Evolutionary conservation across 2,113 vertebrate species (phyloP), one percentile per base, ranked within the genome.

Genomic region (Thamnophis sirtalis): DNA sequence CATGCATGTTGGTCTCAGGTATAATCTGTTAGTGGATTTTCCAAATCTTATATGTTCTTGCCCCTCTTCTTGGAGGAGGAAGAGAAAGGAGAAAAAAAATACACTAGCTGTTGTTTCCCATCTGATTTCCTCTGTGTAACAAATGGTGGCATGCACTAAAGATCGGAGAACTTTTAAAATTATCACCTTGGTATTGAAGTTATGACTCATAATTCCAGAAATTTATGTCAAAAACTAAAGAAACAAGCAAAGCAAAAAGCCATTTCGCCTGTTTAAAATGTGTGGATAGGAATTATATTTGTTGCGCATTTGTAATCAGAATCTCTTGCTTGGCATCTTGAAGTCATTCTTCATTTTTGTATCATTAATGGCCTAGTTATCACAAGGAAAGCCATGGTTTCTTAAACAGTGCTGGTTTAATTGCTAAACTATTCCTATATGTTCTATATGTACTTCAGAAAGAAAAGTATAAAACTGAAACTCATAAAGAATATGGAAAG

Each of bases 121-220:
- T 19, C 55, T 89, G 49, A 89, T 90, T 95, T 95, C 94, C 92
- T 88, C 89, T 73, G 80, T 9, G 6, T 5, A 88, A 96, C 94
- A 96, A 96, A 95, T 92, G 92, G 33, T 94, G 92, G 0, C 0
- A 33, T 89, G 91, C 88, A 86, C 49, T 89, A 92, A 94, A 91
- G 89, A 87, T 88, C 95, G 55, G 88, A 43, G 93, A 58, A 90
- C 6, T 90, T 93, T 95, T 86, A 96, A 97, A 96, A 95, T 38
- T 94, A 93, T 43, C 86, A 49, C 55, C 85, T 73, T 87, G 49
- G 50, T 87, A 43, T 10, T 73, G 58, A 87, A 91, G 95, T 50
- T 94, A 92, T 49, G 89, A 50, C 43, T 96, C 93, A 55, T 90
- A 95, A 87, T 80, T 92, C 95, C 90, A 68, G 90, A 91, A 92